Conservation (phyloP, 2,113 vertebrate species). For the Xerus inauris region DNA sequence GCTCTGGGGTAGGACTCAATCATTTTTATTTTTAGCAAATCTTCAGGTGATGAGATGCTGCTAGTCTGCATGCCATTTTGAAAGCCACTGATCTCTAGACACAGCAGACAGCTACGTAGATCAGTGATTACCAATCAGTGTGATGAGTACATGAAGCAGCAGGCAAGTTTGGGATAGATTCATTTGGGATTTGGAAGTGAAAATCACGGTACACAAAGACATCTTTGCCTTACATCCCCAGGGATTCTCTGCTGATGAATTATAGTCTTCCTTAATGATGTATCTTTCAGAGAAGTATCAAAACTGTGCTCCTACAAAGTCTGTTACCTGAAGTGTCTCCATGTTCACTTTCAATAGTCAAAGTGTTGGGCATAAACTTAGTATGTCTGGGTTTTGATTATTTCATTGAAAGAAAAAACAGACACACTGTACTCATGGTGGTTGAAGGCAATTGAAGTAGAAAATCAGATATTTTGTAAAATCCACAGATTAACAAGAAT, state of each 20-base stretch:
- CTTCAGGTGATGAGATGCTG: not conserved
- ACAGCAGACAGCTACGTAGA: not conserved
- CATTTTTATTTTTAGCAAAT: not conserved
- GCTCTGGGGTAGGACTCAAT: not conserved
- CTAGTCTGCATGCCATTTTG: not conserved
- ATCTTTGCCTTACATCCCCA: not conserved
- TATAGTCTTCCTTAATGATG: not conserved
- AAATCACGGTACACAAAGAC: not conserved
- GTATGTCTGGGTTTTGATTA: not conserved
- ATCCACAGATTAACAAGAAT: not conserved
- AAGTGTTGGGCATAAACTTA: not conserved
- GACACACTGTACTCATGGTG: not conserved
- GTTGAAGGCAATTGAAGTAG: not conserved
- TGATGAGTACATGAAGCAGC: not conserved
- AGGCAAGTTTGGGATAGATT: not conserved
- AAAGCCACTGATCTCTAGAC: not conserved
- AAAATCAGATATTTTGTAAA: not conserved
- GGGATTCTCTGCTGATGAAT: not conserved
- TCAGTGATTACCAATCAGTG: not conserved
- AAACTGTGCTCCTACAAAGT: not conserved
- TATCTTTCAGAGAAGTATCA: not conserved
- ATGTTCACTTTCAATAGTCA: not conserved
- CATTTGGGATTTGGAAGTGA: not conserved
- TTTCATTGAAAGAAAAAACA: slow-evolving; percentile 1
- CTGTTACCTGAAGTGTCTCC: not conserved